A percentile compares a stretch with the other conserved stretches of the same genome.
These are phyloP conservation scores for Percina caprodes DNA, from an alignment of 2,113 vertebrate genomes.

Conservation along the genomic window DNA sequence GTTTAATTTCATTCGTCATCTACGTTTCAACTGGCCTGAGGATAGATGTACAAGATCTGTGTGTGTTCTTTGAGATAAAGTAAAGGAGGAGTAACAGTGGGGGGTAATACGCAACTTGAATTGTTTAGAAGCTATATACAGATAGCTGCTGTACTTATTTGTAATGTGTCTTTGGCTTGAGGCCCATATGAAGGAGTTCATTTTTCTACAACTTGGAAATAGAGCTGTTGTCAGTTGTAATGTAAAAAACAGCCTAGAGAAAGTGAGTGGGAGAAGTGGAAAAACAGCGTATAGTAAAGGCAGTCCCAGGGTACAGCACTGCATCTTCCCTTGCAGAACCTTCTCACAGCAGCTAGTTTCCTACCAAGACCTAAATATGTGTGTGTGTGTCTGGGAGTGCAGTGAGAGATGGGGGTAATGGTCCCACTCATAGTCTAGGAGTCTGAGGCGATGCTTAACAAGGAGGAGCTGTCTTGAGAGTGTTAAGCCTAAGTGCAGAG, in stretches of 20 bases:
- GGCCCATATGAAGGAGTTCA: conserved; percentile 40
- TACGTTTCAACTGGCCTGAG: conserved; percentile 9
- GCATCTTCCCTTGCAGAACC: conserved; percentile 50
- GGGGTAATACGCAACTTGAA: conserved; percentile 42
- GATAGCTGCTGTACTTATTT: conserved; percentile 33
- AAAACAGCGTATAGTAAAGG: conserved; percentile 37
- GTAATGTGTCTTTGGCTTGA: conserved; percentile 29
- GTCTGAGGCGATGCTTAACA: conserved; percentile 73
- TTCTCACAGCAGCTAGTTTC: conserved; percentile 46
- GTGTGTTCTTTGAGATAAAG: conserved; percentile 27
- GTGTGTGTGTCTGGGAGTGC: conserved; percentile 54
- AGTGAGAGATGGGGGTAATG: conserved; percentile 73
- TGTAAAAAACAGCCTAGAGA: conserved; percentile 48
- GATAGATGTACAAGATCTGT: conserved; percentile 32
- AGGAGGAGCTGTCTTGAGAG: conserved; percentile 76
- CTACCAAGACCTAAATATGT: conserved; percentile 36
- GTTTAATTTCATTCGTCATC: conserved; percentile 32
- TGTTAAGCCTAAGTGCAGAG: conserved; percentile 75
- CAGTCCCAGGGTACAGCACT: conserved; percentile 27
- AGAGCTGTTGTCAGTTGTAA: conserved; percentile 55
- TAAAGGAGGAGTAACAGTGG: conserved; percentile 23
- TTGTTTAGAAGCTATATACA: conserved; percentile 36
- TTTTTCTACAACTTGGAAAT: conserved; percentile 39
- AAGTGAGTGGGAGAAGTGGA: conserved; percentile 48
- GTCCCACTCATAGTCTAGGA: conserved; percentile 73